Evolutionary conservation across 2,113 vertebrate genomes (phyloP), one percentile per base, ranked within the genome.

Genomic region (Pionites leucogaster): DNA sequence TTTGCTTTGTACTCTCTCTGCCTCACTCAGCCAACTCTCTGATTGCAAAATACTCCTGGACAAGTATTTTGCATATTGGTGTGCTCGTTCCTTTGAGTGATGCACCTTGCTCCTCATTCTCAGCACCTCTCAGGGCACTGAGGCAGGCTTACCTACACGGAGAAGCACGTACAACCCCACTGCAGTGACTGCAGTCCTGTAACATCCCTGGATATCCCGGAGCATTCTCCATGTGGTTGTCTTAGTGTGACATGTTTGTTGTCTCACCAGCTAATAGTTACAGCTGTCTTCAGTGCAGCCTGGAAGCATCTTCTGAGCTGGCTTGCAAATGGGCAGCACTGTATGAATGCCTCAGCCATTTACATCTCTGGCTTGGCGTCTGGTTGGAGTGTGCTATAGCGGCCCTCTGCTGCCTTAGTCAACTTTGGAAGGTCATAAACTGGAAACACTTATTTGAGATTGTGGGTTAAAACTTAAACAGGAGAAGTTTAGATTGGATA

Each of bases 121-220:
- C 28, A 0, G 1, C 52, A 35, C 10, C 7, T 49, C 47, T 49
- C 33, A 17, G 28, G 31, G 28, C 49, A 53, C 31, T 20, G 8
- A 42, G 31, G 28, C 4, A 13, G 63, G 12, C 15, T 83, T 89
- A 53, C 35, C 17, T 31, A 12, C 29, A 1, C 24, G 24, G 24
- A 35, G 50, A 20, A 2, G 0, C 10, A 24, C 1, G 1, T 24
- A 6, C 8, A 35, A 20, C 17, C 8, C 25, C 22, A 4, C 13
- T 52, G 37, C 59, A 52, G 64, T 0, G 0, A 33, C 46, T 0
- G 0, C 31, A 49, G 49, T 0, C 0, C 31, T 64, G 39, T 23
- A 14, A 10, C 10, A 4, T 33, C 46, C 1, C 0, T 18, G 28
- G n/a, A 5, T 59, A 31, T 55, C n/a, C 33, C 1, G 1, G 25